Base-by-base conservation (phyloP, 2,113 vertebrate genomes). In the Sphyrna mokarran region DNA sequence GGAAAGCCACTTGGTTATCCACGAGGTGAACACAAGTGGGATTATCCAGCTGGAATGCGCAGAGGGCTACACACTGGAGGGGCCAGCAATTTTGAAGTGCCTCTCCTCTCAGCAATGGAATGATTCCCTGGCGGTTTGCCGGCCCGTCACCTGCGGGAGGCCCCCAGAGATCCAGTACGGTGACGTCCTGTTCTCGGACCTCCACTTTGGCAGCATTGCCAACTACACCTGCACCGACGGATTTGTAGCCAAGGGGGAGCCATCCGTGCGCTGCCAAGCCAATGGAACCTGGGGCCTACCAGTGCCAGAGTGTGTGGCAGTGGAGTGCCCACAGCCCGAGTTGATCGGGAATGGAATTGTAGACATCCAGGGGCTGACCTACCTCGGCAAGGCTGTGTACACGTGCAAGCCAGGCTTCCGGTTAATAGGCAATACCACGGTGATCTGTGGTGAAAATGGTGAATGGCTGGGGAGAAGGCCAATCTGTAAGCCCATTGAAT, bases 351-450 rank as follows among this genome's bases (percentile, higher is more conserved):
- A 99, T 0, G 99, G 99, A 33, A 99, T 99, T 95, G 98, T 99
- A 3, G 99, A 99, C 40, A 98, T 99, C 10, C 99, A 99, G 96
- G 99, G 99, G n/a, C 98, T 99, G 89, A 98, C 98, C 96, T 99
- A 99, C 96, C 98, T 99, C 95, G 99, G 98, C 97, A 99, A 98
- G 95, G 99, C 99, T 0, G 97, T 98, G 58, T 99, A 99, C 96
- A 98, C 98, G 3, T 99, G 99, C 96, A 99, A 98, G 96, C 97
- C 98, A 80, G 99, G 99, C 54, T 99, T 98, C 95, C 97, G 98
- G 40, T 96, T 99, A 86, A 96, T 97, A 0, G 99, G 99, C 0
- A 99, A 99, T 94, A 96, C 98, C 0, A 99, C 98, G 8, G 97
- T 98, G 20, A 98, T 99, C 89, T 99, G 99, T 97, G 99, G 99